A percentile compares a stretch with the other conserved stretches of the same genome.
Evolutionary conservation across 2,797 vertebrate species (phyloP).

Genomic region (Neosilurus mollespiculum): DNA sequence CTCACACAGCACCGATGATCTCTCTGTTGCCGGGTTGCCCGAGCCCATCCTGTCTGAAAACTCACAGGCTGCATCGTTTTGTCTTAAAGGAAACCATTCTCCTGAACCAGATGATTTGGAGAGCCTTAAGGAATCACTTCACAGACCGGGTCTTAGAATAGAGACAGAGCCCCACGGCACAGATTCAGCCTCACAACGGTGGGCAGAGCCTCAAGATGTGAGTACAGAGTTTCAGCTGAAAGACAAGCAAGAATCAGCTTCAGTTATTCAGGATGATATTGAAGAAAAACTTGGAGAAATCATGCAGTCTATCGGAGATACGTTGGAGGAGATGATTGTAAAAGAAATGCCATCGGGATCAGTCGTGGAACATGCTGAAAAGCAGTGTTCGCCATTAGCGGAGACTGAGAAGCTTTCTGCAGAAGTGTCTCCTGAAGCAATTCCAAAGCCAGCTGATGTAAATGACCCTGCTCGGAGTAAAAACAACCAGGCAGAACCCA

Average conservation of each 20-base stretch:
- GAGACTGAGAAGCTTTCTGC: not conserved
- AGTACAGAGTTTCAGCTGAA: conserved; percentile 7
- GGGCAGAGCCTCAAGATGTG: conserved; percentile 16
- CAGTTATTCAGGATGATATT: not conserved
- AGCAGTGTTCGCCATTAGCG: conserved; percentile 15
- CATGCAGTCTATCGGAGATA: conserved; percentile 10
- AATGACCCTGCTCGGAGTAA: not conserved
- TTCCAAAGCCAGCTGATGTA: conserved; percentile 10
- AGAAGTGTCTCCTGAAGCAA: not conserved
- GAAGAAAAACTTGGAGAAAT: conserved; percentile 12
- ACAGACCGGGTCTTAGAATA: conserved; percentile 65
- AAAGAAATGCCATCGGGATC: conserved; percentile 24
- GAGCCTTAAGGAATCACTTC: conserved; percentile 37
- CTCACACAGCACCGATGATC: conserved; percentile 39
- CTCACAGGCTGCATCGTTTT: conserved; percentile 17
- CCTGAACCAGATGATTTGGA: conserved; percentile 48
- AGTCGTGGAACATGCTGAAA: not conserved
- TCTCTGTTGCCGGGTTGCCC: conserved; percentile 9
- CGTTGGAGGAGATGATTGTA: conserved; percentile 3
- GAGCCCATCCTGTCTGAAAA: conserved; percentile 40
- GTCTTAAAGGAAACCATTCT: not conserved
- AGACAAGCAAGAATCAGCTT: conserved; percentile 21
- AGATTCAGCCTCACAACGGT: not conserved
- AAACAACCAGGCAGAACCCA: conserved; percentile 25
- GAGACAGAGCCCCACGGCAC: conserved; percentile 9